Percentiles rank a stretch among this genome's conserved stretches.
Evolutionary conservation across 2,113 vertebrate genomes (phyloP).

Genomic region (Romanogobio albipinnatus): DNA sequence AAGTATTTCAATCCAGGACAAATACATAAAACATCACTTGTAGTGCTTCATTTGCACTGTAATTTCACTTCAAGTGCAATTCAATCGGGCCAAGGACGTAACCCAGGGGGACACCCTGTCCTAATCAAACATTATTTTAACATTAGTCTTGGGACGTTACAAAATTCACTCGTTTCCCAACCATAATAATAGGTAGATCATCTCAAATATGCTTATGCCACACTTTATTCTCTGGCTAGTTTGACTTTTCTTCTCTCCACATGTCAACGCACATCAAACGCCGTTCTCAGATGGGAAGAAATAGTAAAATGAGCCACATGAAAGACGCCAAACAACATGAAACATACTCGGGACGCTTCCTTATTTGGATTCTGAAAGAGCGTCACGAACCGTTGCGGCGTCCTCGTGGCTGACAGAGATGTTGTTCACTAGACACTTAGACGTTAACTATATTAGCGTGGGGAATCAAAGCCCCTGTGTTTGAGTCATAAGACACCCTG

Average conservation of each 20-base stretch:
- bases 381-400: slow-evolving; percentile 23
- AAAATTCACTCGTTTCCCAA: neutral
- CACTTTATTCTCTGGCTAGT: neutral
- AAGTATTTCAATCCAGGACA: neutral
- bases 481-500: slow-evolving; percentile 31
- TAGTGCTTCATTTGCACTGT: neutral
- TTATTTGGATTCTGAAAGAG: slow-evolving; percentile 27
- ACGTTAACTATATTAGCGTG: slow-evolving; percentile 50
- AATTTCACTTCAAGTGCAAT: neutral
- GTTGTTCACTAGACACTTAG: slow-evolving; percentile 48
- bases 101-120: neutral
- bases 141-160: neutral
- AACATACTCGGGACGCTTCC: neutral
- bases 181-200: no score
- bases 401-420: slow-evolving; percentile 9
- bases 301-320: slow-evolving; percentile 15
- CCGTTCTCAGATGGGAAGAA: neutral
- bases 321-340: neutral
- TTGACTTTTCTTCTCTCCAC: slow-evolving; percentile 13
- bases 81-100: neutral
- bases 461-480: slow-evolving; percentile 30
- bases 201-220: neutral
- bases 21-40: slow-evolving; percentile 13
- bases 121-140: neutral
- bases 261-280: slow-evolving; percentile 41